These are phyloP conservation scores for Trachymyrmex septentrionalis DNA, from an alignment of 1,140 invertebrate species.

Conservation along the genomic window DNA sequence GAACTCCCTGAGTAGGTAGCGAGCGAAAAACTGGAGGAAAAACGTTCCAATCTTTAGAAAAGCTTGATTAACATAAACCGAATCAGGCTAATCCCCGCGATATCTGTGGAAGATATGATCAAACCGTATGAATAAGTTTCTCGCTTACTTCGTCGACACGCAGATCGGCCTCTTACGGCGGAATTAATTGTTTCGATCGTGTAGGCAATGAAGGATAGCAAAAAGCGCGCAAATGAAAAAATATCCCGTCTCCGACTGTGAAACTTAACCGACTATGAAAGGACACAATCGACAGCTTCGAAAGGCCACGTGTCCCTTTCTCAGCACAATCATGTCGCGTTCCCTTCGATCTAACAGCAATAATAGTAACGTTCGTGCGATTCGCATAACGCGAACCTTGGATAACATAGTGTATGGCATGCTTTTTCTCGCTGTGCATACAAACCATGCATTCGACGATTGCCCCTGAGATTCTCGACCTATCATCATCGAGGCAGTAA, in stretches of 20 bases:
- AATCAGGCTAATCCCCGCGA: conserved; percentile 36
- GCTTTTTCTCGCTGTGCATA: conserved; percentile 33
- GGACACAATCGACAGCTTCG: conserved; percentile 19
- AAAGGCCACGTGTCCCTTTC: conserved; percentile 50
- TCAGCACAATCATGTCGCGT: conserved; percentile 10
- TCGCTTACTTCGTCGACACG: background rate
- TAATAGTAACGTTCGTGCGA: conserved; percentile 45
- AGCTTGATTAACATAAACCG: conserved; percentile 48
- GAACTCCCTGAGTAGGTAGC: background rate
- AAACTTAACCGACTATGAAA: conserved; percentile 18
- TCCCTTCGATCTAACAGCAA: conserved; percentile 1
- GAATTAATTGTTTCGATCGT: conserved; percentile 36
- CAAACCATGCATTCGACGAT: conserved; percentile 3
- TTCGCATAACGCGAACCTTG: conserved; percentile 24
- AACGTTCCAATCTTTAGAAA: conserved; percentile 38
- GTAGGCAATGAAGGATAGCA: background rate
- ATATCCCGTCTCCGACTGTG: conserved; percentile 26
- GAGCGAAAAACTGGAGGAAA: conserved; percentile 26
- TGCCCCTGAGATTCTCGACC: conserved; percentile 52
- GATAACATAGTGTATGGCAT: background rate
- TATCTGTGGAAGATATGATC: background rate
- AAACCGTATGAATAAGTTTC: conserved; percentile 11
- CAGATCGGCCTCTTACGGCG: background rate
- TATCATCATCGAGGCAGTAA: conserved; percentile 48
- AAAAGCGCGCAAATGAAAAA: conserved; percentile 32